A percentile compares a stretch with the other conserved stretches of the same genome.
phyloP scores from a whole-genome alignment of 1,140 invertebrate genomes.

The Hylyphantes graminicola region DNA sequence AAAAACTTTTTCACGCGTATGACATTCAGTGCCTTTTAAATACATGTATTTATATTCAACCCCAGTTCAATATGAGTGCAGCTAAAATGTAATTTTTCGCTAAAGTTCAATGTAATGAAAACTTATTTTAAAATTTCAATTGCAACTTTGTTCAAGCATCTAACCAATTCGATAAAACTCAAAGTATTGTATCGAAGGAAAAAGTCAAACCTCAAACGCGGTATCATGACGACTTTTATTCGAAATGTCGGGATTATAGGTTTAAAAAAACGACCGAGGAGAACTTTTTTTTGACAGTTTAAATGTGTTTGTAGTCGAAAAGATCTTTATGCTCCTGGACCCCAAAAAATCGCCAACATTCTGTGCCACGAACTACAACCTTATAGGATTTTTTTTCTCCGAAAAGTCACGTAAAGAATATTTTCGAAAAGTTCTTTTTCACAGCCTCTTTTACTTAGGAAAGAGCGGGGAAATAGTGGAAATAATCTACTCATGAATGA shows the following conservation, averaged over 20 bases:
- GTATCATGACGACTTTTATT: conserved; percentile 32
- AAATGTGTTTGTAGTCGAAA: conserved; percentile 22
- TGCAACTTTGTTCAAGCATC: too few species aligned
- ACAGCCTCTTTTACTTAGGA: conserved; percentile 15
- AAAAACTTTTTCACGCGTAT: too few species aligned
- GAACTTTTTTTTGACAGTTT: background rate
- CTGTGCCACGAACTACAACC: conserved; percentile 12
- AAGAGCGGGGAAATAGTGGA: background rate
- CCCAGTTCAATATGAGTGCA: too few species aligned
- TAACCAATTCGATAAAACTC: too few species aligned
- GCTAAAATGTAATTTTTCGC: too few species aligned
- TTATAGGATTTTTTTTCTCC: conserved; percentile 10
- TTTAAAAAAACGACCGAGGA: conserved; percentile 22
- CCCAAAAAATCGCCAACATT: conserved; percentile 31
- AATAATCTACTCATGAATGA: conserved; percentile 56
- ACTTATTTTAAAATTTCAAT: too few species aligned
- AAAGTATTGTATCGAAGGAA: too few species aligned
- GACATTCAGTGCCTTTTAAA: too few species aligned
- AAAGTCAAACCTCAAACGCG: background rate
- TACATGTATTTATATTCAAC: too few species aligned
- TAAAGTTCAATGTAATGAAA: too few species aligned
- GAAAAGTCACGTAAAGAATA: conserved; percentile 41
- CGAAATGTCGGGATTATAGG: conserved; percentile 33
- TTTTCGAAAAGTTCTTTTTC: conserved; percentile 46
- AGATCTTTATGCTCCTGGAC: background rate